Evolutionary conservation across 2,797 vertebrate genomes (phyloP).

Genomic region (Poecilia velifera): DNA sequence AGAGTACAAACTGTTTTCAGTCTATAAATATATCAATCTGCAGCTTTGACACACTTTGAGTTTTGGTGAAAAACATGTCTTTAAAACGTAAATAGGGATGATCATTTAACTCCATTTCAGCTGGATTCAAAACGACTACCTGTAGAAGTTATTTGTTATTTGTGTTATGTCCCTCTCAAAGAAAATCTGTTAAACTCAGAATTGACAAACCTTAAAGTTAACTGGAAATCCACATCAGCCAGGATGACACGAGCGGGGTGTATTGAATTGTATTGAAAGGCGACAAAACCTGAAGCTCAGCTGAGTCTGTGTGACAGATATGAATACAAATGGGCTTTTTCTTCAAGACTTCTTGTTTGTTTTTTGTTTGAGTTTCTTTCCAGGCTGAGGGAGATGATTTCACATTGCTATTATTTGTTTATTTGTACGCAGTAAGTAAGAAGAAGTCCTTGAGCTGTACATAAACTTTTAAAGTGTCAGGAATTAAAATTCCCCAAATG

Average conservation of each 20-base stretch:
- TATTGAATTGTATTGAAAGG: background rate
- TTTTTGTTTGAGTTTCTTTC: background rate
- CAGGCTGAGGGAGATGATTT: background rate
- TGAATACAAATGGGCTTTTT: background rate
- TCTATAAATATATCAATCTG: background rate
- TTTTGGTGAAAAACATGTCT: background rate
- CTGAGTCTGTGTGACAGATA: background rate
- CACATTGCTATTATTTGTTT: background rate
- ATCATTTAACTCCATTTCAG: background rate
- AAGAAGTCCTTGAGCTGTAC: background rate
- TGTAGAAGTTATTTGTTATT: background rate
- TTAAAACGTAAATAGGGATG: background rate
- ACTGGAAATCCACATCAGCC: background rate
- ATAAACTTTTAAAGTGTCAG: background rate
- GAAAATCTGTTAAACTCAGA: background rate
- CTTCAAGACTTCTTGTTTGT: background rate
- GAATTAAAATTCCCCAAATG: constrained; percentile 16
- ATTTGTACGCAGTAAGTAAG: background rate
- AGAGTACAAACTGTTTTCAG: background rate
- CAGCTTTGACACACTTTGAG: background rate
- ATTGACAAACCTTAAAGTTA: background rate
- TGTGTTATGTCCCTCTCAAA: background rate
- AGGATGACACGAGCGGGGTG: background rate
- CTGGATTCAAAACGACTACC: background rate
- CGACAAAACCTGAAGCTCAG: background rate